Percentiles rank a stretch among this genome's conserved stretches.
phyloP scores from a whole-genome alignment of 1,140 invertebrate genomes.

The Bombus superbus region DNA sequence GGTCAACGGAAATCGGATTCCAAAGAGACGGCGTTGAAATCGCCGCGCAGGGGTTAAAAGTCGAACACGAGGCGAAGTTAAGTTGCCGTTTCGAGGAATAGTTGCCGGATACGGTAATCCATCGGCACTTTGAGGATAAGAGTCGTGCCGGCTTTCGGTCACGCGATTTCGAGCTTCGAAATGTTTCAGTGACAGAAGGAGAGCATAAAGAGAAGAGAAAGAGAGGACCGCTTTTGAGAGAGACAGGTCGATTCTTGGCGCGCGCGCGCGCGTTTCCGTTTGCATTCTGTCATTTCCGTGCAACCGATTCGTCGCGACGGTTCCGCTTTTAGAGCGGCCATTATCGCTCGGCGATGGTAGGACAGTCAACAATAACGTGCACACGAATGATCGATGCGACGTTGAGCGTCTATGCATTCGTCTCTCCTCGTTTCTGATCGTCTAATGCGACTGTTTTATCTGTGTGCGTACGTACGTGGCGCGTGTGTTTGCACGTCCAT shows the following conservation, averaged over 20 bases:
- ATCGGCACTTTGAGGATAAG: too few species aligned
- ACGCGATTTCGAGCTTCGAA: background rate
- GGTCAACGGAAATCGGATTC: slow-evolving; percentile 47
- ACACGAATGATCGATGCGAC: slow-evolving; percentile 33
- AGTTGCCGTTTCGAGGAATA: background rate
- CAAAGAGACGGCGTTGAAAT: background rate
- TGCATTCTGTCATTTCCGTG: background rate
- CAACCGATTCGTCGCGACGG: background rate
- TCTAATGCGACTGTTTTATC: background rate
- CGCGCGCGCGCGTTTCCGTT: background rate
- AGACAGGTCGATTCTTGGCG: background rate
- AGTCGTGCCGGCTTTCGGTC: background rate
- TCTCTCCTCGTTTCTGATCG: background rate
- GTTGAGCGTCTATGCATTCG: background rate
- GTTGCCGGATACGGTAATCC: background rate
- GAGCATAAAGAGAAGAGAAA: background rate
- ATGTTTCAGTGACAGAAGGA: background rate
- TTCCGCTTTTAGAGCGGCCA: slow-evolving; percentile 17
- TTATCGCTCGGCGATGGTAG: slow-evolving; percentile 2
- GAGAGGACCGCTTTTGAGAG: background rate
- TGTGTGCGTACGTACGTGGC: background rate
- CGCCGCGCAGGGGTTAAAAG: slow-evolving; percentile 3
- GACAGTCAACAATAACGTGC: slow-evolving; percentile 1
- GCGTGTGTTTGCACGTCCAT: too few species aligned
- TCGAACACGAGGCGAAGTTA: slow-evolving; percentile 8